Evolutionary conservation across 1,140 invertebrate genomes (phyloP), one percentile per base, ranked within the genome.

Genomic region (Xylocopa sonorina): DNA sequence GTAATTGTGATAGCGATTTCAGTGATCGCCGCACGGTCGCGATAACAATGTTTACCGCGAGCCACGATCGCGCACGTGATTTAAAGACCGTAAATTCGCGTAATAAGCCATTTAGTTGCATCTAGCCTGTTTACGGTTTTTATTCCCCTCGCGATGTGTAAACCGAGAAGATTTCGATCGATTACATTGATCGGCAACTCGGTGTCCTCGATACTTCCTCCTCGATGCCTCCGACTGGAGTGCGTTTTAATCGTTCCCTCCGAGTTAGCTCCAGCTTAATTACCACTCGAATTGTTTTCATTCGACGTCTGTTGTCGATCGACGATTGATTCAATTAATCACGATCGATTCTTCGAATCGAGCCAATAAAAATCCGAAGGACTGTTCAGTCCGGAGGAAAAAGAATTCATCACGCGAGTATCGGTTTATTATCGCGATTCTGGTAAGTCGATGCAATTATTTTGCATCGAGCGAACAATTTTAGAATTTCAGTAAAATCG

Each of bases 151-250:
- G 3, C n/a, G n/a, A n/a, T n/a, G 3, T 38, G 32, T 24, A 60
- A 60, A 38, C 21, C n/a, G 34, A 38, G 34, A 60, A 34, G 10
- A 3, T 60, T 60, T 38, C 34, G 58, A 60, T 24, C 58, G 29
- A 57, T 57, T 57, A 57, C 29, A 57, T 57, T 32, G 58, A 60
- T 60, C 18, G 27, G 29, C 24, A 55, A 29, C 53, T 38, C 32
- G 32, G 5, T 16, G 12, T 60, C 58, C 58, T 38, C 21, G 32
- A 38, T 5, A n/a, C 29, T n/a, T n/a, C n/a, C n/a, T n/a, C n/a
- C 3, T 34, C 2, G 3, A 58, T 60, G 38, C n/a, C 5, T 60
- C 14, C 58, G 0, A 3, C 58, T 14, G n/a, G n/a, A n/a, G n/a
- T n/a, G n/a, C 4, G 4, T 60, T 2, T n/a, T 12, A 34, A 34